A percentile compares a stretch with the other conserved stretches of the same genome.
Evolutionary conservation across 2,888 invertebrate species (phyloP).

Genomic region (Andrena praecox): DNA sequence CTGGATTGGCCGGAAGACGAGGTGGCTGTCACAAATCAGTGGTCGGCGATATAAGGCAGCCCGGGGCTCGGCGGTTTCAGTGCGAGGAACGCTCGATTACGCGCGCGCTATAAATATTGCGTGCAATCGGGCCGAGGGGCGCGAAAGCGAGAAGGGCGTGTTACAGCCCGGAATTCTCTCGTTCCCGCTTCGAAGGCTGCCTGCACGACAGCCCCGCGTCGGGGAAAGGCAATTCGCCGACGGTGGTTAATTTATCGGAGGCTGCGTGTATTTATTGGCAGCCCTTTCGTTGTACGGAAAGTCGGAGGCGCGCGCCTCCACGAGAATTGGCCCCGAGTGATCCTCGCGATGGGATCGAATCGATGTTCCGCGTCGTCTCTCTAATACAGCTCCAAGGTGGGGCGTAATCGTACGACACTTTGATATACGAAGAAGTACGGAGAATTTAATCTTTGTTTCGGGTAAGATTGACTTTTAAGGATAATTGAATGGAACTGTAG

Average conservation of each 20-base stretch:
- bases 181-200: slow-evolving; percentile 34
- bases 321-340: slow-evolving; percentile 15
- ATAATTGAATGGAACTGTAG: no score
- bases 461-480: no score
- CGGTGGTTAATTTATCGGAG: slow-evolving; percentile 74
- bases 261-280: slow-evolving; percentile 66
- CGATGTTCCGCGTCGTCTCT: not conserved
- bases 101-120: slow-evolving; percentile 73
- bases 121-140: slow-evolving; percentile 69
- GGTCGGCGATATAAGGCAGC: slow-evolving; percentile 66
- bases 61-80: slow-evolving; percentile 45
- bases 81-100: slow-evolving; percentile 72
- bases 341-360: slow-evolving; percentile 9
- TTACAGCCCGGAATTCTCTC: slow-evolving; percentile 59
- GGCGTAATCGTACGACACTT: not conserved
- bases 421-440: slow-evolving; percentile 20
- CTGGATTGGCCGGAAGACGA: slow-evolving; percentile 62
- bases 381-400: not conserved
- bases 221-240: slow-evolving; percentile 69
- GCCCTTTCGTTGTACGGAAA: slow-evolving; percentile 38
- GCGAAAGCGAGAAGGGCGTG: slow-evolving; percentile 68
- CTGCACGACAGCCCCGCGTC: slow-evolving; percentile 13
- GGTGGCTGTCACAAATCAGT: slow-evolving; percentile 72
- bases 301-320: slow-evolving; percentile 4
- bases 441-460: no score